Percentiles rank a stretch among this genome's conserved stretches.
Evolutionary conservation across 2,113 vertebrate genomes (phyloP).

Genomic region (Nannobrachium achirus): DNA sequence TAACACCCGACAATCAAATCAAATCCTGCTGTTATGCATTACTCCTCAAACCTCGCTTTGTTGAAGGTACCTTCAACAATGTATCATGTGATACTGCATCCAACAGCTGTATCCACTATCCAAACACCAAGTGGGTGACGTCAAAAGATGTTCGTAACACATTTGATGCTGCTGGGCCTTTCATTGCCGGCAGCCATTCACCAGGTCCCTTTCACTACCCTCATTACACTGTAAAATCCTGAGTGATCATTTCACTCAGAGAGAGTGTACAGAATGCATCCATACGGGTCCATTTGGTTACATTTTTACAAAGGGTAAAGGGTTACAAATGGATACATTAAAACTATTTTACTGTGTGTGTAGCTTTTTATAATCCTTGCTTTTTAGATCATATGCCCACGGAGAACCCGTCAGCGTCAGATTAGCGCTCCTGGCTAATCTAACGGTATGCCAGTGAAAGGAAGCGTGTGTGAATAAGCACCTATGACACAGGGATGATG

Average conservation of each 20-base stretch:
- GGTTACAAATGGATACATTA: too few species aligned
- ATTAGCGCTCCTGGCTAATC: constrained; percentile 65
- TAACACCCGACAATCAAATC: constrained; percentile 11
- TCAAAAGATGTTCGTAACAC: constrained; percentile 28
- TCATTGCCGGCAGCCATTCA: constrained; percentile 39
- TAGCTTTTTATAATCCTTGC: constrained; percentile 63
- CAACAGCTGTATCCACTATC: not conserved
- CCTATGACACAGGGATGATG: constrained; percentile 39
- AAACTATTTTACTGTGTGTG: too few species aligned
- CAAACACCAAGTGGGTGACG: constrained; percentile 3
- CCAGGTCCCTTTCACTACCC: constrained; percentile 19
- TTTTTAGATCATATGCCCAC: constrained; percentile 57
- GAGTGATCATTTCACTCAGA: too few species aligned
- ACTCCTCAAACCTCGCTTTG: not conserved
- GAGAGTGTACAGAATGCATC: too few species aligned
- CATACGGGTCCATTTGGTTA: too few species aligned
- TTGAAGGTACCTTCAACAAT: not conserved
- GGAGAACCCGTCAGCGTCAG: constrained; percentile 62
- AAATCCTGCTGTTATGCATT: not conserved
- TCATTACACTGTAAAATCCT: too few species aligned
- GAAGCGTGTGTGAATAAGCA: constrained; percentile 55
- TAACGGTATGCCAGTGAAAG: constrained; percentile 55
- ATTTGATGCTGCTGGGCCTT: constrained; percentile 10
- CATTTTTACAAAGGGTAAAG: too few species aligned
- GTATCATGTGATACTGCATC: not conserved